phyloP scores from a whole-genome alignment of 1,140 invertebrate species.

The Drosophila setifemur region DNA sequence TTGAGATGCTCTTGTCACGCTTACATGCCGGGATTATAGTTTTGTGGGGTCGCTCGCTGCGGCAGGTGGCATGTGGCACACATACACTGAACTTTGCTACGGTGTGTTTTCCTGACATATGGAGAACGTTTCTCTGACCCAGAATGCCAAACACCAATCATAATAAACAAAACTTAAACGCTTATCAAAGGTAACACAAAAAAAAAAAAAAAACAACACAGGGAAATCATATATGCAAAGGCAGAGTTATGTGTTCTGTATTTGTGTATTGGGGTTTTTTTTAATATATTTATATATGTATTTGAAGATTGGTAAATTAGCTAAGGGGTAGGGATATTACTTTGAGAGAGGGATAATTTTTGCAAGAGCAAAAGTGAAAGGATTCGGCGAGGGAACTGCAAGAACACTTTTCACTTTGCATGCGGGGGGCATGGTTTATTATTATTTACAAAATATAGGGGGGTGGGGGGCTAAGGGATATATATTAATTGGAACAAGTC shows the following conservation, averaged over 20 bases:
- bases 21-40: slow-evolving; percentile 69
- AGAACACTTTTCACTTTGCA: slow-evolving; percentile 40
- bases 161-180: slow-evolving; percentile 51
- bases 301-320: slow-evolving; percentile 11
- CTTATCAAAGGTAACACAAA: slow-evolving; percentile 32
- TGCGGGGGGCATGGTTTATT: slow-evolving; percentile 7
- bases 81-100: slow-evolving; percentile 15
- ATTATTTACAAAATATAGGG: slow-evolving; percentile 8
- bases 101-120: slow-evolving; percentile 34
- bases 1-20: slow-evolving; percentile 51
- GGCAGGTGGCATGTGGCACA: slow-evolving; percentile 39
- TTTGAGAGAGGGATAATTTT: background rate
- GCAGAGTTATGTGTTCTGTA: slow-evolving; percentile 18
- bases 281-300: slow-evolving; percentile 21
- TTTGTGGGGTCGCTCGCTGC: slow-evolving; percentile 34
- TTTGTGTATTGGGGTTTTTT: slow-evolving; percentile 11
- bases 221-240: slow-evolving; percentile 20
- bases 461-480: background rate
- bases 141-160: slow-evolving; percentile 41
- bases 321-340: slow-evolving; percentile 5
- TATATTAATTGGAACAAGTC: slow-evolving; percentile 11
- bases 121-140: slow-evolving; percentile 32
- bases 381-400: background rate
- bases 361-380: slow-evolving; percentile 2
- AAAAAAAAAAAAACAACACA: slow-evolving; percentile 24